Percentiles rank a stretch among this genome's conserved stretches.
Conservation (phyloP, 2,888 invertebrate species). For the Clepsis dumicolana region DNA sequence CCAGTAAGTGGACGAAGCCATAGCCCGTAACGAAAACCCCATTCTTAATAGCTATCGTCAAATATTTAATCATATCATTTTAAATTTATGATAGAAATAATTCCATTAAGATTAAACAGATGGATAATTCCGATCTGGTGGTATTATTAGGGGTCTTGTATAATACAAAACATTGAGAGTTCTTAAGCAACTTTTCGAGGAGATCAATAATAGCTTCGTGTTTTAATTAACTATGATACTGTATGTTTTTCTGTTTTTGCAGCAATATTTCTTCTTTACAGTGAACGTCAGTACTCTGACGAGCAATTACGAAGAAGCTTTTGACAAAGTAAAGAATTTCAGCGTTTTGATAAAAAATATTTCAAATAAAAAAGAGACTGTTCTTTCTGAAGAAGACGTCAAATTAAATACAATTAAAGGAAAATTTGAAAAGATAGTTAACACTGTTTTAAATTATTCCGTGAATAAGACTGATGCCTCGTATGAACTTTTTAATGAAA, state of each 20-base stretch:
- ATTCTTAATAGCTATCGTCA: too few species aligned
- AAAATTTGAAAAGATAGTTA: constrained; percentile 63
- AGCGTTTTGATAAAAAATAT: constrained; percentile 57
- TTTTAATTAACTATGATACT: background rate
- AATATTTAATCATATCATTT: too few species aligned
- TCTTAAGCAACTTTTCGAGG: too few species aligned
- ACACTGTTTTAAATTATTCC: constrained; percentile 64
- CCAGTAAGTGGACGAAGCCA: constrained; percentile 67
- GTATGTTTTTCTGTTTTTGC: constrained; percentile 50
- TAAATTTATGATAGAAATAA: too few species aligned
- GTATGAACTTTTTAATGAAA: constrained; percentile 64
- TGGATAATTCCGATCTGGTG: too few species aligned
- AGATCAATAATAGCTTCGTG: too few species aligned
- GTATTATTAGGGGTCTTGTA: too few species aligned
- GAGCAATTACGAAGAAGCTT: constrained; percentile 68
- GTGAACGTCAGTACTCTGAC: constrained; percentile 62
- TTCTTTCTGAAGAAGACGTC: constrained; percentile 53
- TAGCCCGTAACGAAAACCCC: too few species aligned
- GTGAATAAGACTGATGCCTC: constrained; percentile 60
- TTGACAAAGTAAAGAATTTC: constrained; percentile 59
- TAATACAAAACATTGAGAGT: too few species aligned
- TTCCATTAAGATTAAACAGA: too few species aligned
- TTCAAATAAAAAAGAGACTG: constrained; percentile 58
- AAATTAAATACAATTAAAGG: constrained; percentile 58
- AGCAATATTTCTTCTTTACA: constrained; percentile 78